Percentiles rank a stretch among this genome's conserved stretches.
phyloP scores from a whole-genome alignment of 2,888 invertebrate genomes.

The Eueremaeus valkanovi region DNA sequence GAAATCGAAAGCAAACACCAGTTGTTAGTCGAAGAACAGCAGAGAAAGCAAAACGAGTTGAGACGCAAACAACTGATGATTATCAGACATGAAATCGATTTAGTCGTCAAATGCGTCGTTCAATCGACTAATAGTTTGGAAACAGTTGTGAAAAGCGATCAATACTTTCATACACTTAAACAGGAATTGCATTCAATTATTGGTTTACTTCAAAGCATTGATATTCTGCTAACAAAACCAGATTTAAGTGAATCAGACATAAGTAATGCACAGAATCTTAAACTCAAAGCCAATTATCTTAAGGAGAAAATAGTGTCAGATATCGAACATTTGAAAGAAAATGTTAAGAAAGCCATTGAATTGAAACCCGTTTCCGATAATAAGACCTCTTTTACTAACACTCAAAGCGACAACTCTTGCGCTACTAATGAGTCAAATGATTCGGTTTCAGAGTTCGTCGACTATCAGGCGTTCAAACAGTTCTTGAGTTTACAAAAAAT shows the following conservation, averaged over 20 bases:
- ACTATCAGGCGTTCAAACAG: constrained; percentile 57
- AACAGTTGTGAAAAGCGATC: background rate
- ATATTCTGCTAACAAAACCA: constrained; percentile 2
- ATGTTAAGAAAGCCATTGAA: constrained; percentile 19
- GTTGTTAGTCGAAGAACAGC: constrained; percentile 39
- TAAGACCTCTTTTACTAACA: background rate
- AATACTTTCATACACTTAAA: constrained; percentile 17
- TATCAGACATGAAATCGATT: constrained; percentile 13
- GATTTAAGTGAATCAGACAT: background rate
- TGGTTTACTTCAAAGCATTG: constrained; percentile 15
- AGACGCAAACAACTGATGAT: constrained; percentile 10
- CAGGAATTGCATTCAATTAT: constrained; percentile 19
- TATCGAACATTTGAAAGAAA: background rate
- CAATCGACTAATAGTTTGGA: background rate
- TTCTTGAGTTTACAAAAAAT: constrained; percentile 61
- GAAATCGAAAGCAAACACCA: constrained; percentile 43
- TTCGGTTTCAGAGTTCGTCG: constrained; percentile 55
- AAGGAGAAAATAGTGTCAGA: background rate
- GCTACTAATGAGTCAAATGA: background rate
- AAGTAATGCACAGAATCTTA: background rate
- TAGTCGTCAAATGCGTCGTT: background rate
- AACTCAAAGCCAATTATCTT: background rate
- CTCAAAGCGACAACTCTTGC: background rate
- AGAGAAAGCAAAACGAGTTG: constrained; percentile 5
- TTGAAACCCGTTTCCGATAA: background rate